Evolutionary conservation across 2,113 vertebrate genomes (phyloP).

Genomic region (Synodontis membranacea): DNA sequence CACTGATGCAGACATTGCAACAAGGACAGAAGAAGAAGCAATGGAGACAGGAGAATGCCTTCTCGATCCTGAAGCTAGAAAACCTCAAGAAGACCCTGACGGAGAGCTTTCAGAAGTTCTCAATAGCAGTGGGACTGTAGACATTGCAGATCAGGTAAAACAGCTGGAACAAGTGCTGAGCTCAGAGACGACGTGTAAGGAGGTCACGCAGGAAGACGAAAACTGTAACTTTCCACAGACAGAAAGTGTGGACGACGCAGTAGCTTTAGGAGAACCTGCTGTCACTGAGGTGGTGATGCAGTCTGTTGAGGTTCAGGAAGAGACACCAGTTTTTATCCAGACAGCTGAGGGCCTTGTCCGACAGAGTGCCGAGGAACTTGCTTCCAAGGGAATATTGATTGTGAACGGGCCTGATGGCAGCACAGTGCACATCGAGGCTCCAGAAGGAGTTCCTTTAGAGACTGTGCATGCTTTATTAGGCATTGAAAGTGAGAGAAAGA

Average conservation of each 20-base stretch:
- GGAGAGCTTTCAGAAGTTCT: conserved; percentile 48
- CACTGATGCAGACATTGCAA: neutral
- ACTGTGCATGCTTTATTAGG: conserved; percentile 77
- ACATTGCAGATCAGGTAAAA: conserved; percentile 55
- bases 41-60: conserved; percentile 31
- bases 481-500: conserved; percentile 68
- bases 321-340: conserved; percentile 76
- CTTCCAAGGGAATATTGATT: conserved; percentile 73
- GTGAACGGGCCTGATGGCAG: conserved; percentile 73
- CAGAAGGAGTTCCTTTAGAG: conserved; percentile 74
- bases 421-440: conserved; percentile 75
- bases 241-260: conserved; percentile 15
- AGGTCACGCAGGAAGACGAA: neutral
- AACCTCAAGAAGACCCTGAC: conserved; percentile 38
- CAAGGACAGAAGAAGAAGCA: conserved; percentile 33
- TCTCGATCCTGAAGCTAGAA: conserved; percentile 15
- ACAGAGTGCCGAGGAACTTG: conserved; percentile 66
- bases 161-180: conserved; percentile 65
- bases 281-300: conserved; percentile 68
- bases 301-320: conserved; percentile 56
- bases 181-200: neutral
- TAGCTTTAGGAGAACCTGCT: conserved; percentile 55
- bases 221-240: conserved; percentile 22
- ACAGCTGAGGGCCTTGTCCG: conserved; percentile 75
- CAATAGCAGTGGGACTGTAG: conserved; percentile 39